Base-by-base conservation (phyloP, 1,140 invertebrate genomes). In the Hyposmocoma kahamanoa region DNA sequence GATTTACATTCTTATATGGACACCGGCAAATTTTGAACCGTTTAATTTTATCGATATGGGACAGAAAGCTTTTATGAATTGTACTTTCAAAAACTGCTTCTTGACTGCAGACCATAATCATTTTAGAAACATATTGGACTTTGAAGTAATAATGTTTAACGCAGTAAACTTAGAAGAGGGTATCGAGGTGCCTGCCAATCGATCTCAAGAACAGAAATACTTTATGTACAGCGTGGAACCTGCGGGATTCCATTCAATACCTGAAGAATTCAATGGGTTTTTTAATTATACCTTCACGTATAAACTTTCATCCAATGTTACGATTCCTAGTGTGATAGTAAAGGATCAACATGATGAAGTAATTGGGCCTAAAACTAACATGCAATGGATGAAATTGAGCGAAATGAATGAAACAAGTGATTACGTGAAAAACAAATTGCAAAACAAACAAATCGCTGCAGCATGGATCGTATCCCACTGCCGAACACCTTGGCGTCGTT, bases 211-310 rank as follows among this genome's bases (percentile, higher is more conserved):
- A 10, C 81, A 85, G 42, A 83, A 83, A 53, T 86, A 74, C 30
- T 67, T 84, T n/a, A 81, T 81, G 30, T 68, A 62, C 5, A 69
- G 53, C 0, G 77, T 78, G 48, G 81, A 86, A 50, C 81, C 84
- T 0, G 43, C 74, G 0, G 59, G 62, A 4, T 72, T 73, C 24
- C 80, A 73, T 32, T 66, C 70, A 1, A 50, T 67, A 17, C 30
- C 63, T 4, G 30, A 57, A 4, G 50, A 48, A n/a, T n/a, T n/a
- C n/a, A 59, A 86, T 22, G 62, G 61, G 1, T 81, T 64, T 39
- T 89, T 92, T 45, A 92, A 93, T 59, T 89, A 89, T 87, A 93
- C 91, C 3, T 90, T 87, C 78, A 90, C 90, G 3, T 93, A 92
- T 58, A 86, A 88, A 53, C 72, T 89, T 2, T 90, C 92, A 58